These are phyloP conservation scores for Vidua chalybeata DNA, from an alignment of 2,113 vertebrate genomes.

Conservation along the genomic window DNA sequence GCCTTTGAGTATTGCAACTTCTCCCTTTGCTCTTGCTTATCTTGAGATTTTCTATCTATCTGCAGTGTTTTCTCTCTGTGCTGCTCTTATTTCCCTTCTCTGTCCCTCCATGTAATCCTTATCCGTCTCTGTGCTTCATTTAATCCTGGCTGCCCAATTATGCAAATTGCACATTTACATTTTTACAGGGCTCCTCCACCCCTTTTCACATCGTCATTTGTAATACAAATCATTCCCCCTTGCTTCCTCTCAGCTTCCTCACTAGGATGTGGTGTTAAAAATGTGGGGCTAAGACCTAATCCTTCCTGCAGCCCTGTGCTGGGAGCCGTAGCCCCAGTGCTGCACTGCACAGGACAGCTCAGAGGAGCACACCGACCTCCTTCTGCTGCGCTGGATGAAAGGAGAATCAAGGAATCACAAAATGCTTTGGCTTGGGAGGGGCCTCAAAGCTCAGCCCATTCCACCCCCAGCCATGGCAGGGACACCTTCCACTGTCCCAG, in stretches of 20 bases:
- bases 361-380: background rate
- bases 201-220: background rate
- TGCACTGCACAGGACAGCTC: background rate
- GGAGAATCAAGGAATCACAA: background rate
- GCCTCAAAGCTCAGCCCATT: background rate
- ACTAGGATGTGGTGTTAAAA: background rate
- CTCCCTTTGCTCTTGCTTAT: conserved; percentile 18
- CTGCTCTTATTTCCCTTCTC: conserved; percentile 2
- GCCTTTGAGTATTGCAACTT: background rate
- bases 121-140: conserved; percentile 1
- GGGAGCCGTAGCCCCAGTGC: background rate
- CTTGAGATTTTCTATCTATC: conserved; percentile 24
- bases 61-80: background rate
- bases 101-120: conserved; percentile 19
- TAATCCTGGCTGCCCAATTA: conserved; percentile 63
- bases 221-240: background rate
- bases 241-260: background rate
- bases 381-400: background rate
- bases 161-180: conserved; percentile 65
- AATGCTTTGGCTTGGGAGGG: background rate
- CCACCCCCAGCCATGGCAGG: background rate
- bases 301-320: background rate
- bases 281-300: rapidly evolving
- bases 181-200: conserved; percentile 47
- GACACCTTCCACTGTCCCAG: rapidly evolving